Conservation (phyloP, 2,888 invertebrate genomes). For the Parelbella ahira region DNA sequence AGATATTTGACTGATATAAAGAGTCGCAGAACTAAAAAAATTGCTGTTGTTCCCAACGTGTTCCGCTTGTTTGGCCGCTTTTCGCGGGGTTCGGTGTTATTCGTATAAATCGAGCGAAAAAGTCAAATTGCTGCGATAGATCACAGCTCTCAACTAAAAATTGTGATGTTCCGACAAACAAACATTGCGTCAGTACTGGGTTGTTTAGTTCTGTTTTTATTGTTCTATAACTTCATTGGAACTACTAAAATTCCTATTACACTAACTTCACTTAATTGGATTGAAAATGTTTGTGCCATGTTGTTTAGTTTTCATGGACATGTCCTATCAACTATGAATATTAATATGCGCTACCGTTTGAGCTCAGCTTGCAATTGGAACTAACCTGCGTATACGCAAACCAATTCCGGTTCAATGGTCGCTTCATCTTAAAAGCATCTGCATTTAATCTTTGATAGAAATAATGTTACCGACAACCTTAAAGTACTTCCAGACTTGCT, state of each 20-base stretch:
- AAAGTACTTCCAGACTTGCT: too few relatives aligned
- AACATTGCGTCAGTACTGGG: slow-evolving; percentile 58
- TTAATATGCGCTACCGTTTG: too few relatives aligned
- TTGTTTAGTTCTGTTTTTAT: slow-evolving; percentile 52
- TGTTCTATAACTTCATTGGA: slow-evolving; percentile 48
- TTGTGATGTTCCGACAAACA: slow-evolving; percentile 63
- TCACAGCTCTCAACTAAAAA: slow-evolving; percentile 69
- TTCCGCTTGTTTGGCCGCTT: slow-evolving; percentile 71
- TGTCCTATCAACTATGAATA: too few relatives aligned
- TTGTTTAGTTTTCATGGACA: too few relatives aligned
- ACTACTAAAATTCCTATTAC: slow-evolving; percentile 24
- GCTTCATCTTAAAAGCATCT: too few relatives aligned
- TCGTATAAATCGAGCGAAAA: slow-evolving; percentile 74
- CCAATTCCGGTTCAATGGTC: too few relatives aligned
- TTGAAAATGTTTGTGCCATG: slow-evolving; percentile 14
- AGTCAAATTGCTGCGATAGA: slow-evolving; percentile 72
- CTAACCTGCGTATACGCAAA: too few relatives aligned
- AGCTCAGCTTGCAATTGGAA: too few relatives aligned
- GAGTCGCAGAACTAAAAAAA: slow-evolving; percentile 60
- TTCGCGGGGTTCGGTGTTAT: slow-evolving; percentile 65
- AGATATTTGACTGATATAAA: slow-evolving; percentile 66
- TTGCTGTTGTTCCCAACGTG: slow-evolving; percentile 62
- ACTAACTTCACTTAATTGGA: slow-evolving; percentile 30
- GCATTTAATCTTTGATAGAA: too few relatives aligned
- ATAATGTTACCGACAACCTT: too few relatives aligned